Conservation (phyloP, 2,888 invertebrate genomes). For the Hetaerina titia region DNA sequence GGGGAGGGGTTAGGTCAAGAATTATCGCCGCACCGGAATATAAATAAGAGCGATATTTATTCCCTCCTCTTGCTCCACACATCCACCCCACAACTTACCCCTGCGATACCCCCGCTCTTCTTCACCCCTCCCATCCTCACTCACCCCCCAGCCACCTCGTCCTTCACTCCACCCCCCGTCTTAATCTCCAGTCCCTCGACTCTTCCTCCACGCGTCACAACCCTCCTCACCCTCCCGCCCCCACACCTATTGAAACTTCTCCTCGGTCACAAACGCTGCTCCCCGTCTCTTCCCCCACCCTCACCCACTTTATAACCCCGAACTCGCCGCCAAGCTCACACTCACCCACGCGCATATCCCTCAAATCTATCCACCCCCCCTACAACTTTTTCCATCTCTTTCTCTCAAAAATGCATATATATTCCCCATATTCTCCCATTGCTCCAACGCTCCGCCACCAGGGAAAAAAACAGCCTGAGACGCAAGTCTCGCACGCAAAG, state of each 20-base stretch:
- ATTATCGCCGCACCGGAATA: constrained; percentile 51
- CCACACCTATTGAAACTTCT: neutral
- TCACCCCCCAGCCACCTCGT: neutral
- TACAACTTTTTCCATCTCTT: constrained; percentile 6
- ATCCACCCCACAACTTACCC: neutral
- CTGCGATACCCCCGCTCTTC: neutral
- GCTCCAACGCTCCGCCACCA: neutral
- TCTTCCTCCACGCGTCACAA: neutral
- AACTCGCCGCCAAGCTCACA: neutral
- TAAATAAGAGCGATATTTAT: constrained; percentile 62
- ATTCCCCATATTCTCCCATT: neutral
- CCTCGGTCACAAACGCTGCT: neutral
- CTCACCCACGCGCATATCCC: neutral
- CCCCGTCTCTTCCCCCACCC: neutral
- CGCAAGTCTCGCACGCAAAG: neutral
- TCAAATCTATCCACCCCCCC: neutral
- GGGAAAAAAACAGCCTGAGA: neutral
- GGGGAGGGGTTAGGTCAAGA: constrained; percentile 39
- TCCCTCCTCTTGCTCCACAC: constrained; percentile 7
- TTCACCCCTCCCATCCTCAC: neutral
- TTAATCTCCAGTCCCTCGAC: neutral
- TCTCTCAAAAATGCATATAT: neutral
- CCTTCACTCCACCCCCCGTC: neutral
- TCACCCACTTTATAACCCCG: neutral
- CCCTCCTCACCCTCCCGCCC: neutral